These are phyloP conservation scores for Pachliopta kotzebuea DNA, from an alignment of 2,888 invertebrate species.

Conservation along the genomic window DNA sequence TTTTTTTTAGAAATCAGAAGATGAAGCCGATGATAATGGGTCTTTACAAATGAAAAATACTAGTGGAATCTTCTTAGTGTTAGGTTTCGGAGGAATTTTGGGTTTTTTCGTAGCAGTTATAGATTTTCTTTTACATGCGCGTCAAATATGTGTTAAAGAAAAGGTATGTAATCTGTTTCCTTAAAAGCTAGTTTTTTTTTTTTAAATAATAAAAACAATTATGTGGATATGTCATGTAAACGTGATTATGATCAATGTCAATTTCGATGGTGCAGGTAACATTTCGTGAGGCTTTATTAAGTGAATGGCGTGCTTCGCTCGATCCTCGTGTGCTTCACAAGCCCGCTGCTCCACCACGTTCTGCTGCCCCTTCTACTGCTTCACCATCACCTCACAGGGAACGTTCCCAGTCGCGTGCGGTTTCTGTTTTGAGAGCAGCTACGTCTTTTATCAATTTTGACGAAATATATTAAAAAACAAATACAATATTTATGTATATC, in stretches of 20 bases:
- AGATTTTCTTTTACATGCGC: conserved; percentile 93
- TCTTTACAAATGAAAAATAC: conserved; percentile 92
- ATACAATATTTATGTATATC: neutral
- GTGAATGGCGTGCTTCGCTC: conserved; percentile 68
- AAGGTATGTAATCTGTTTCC: conserved; percentile 73
- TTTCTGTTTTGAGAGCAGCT: conserved; percentile 66
- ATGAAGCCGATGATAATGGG: conserved; percentile 65
- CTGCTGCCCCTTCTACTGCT: conserved; percentile 56
- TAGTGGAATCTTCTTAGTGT: conserved; percentile 94
- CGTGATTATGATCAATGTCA: neutral
- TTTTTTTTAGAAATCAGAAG: conserved; percentile 40
- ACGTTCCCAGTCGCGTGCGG: conserved; percentile 64
- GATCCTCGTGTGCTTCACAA: conserved; percentile 61
- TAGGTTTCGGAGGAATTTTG: conserved; percentile 85
- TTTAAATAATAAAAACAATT: too few relatives aligned
- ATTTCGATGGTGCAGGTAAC: conserved; percentile 47
- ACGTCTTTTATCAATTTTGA: conserved; percentile 72
- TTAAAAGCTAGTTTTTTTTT: too few relatives aligned
- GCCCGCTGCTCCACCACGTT: conserved; percentile 62
- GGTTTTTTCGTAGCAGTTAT: conserved; percentile 88
- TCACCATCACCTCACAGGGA: conserved; percentile 55
- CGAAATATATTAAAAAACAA: conserved; percentile 55
- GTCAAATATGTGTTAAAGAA: conserved; percentile 87
- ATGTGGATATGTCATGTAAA: too few relatives aligned
- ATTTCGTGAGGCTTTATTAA: conserved; percentile 58